Evolutionary conservation across 2,888 invertebrate species (phyloP).

Genomic region (Aphodius sticticus): DNA sequence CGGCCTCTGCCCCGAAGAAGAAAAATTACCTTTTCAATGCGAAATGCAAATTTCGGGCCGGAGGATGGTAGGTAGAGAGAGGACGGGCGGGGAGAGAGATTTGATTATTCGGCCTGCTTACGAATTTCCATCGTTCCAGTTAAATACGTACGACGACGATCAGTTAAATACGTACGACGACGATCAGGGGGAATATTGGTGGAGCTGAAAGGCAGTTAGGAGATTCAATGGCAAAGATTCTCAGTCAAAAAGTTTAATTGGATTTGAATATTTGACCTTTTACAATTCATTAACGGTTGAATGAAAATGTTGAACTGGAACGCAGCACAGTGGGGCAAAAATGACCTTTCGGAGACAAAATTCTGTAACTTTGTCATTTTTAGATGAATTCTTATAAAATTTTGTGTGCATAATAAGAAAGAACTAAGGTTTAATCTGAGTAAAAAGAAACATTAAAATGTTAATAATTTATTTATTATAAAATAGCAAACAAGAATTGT

Average conservation of each 20-base stretch:
- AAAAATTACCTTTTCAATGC: constrained; percentile 34
- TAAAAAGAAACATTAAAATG: too few species aligned
- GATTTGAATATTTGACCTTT: background rate
- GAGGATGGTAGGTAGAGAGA: background rate
- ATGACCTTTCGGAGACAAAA: too few species aligned
- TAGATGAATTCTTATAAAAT: too few species aligned
- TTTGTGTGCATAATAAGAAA: too few species aligned
- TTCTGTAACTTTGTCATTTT: too few species aligned
- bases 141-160: constrained; percentile 5
- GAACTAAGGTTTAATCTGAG: too few species aligned
- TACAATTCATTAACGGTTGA: too few species aligned
- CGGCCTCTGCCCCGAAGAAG: constrained; percentile 28
- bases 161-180: background rate
- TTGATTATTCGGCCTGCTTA: background rate
- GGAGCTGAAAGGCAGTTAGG: background rate
- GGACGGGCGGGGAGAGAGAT: background rate
- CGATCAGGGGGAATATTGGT: background rate
- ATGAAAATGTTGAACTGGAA: too few species aligned
- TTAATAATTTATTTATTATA: too few species aligned
- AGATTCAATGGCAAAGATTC: background rate
- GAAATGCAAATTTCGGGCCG: constrained; percentile 35
- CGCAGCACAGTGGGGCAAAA: too few species aligned
- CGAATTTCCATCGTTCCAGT: constrained; percentile 11
- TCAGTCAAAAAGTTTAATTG: background rate
- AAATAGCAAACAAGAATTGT: too few species aligned